Evolutionary conservation across 2,113 vertebrate genomes (phyloP), one percentile per base, ranked within the genome.

Genomic region (Marmota flaviventris): DNA sequence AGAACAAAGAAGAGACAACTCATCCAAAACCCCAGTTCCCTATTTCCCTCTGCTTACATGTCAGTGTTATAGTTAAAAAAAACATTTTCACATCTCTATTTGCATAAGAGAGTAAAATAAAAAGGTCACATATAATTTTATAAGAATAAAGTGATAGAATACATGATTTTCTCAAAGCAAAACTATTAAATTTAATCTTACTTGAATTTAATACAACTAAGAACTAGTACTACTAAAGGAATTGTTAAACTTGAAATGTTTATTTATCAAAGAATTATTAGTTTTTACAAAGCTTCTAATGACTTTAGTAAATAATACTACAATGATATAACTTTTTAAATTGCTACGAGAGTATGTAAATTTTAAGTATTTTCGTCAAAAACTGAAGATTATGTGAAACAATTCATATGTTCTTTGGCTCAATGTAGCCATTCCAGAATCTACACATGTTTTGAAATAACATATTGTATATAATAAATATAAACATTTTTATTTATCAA

Each of bases 181-280:
- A 73, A 18, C 2, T 91, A 72, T 91, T 83, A 65, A 34, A 7
- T 48, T 91, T 89, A 92, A 94, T 75, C 91, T 70, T 39, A 88
- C 4, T 88, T 42, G 18, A 85, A 39, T 78, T 6, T 63, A 63
- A 27, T 7, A 63, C 24, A 56, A 83, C 9, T 78, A 53, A 84
- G 34, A 37, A 3, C n/a, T 72, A 83, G 58, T 51, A 1, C 11
- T 89, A 75, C 11, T 32, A 7, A 61, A 69, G 17, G 18, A 70
- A 93, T 63, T 91, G 29, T 70, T 91, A 76, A 86, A 37, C 16
- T n/a, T 91, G 56, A 65, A 56, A 70, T 92, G 11, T n/a, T 81
- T 85, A 11, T n/a, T 91, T 78, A 20, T 13, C 32, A 91, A 77
- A 48, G 2, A 8, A 51, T 65, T 86, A 82, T 61, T 51, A 67